Base-by-base conservation (phyloP, 2,113 vertebrate species). In the Lasiurus borealis region DNA sequence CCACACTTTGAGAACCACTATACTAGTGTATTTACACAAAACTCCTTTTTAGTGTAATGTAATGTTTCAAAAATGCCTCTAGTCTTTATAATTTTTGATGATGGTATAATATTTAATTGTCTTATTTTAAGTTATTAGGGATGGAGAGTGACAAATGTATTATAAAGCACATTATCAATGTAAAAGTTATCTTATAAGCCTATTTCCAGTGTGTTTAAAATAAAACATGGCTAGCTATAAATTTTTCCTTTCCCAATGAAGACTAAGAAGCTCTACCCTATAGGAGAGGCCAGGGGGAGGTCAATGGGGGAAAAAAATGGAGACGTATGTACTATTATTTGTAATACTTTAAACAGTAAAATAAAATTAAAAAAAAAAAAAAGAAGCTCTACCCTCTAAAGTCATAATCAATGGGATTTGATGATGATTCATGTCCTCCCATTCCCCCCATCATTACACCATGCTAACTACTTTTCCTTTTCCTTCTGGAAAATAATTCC, bases 141-240 rank as follows among this genome's bases (percentile, higher is more conserved):
- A 21, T 40, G 14, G 6, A 31, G 44, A 50, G 23, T 15, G 5
- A 10, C 10, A 68, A 75, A 50, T 76, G 23, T 86, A 87, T 31
- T 95, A 59, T 69, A 88, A 71, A 84, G 66, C 68, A 90, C 72
- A 75, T 64, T 82, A 87, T 48, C 40, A 91, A 90, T 25, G 11
- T 94, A 68, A 73, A 73, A 95, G n/a, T n/a, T n/a, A n/a, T n/a
- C 21, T 69, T 46, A 71, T 46, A 40, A 91, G n/a, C 18, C 29
- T 66, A 88, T 64, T 86, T 92, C 18, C 71, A 19, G 77, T 54
- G 86, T 93, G 23, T 81, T 90, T 87, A 83, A 94, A 92, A 66
- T 64, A 82, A 95, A 88, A 73, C 21, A 66, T 18, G 21, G 34
- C 46, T 34, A 64, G 8, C 14, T 44, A 90, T 25, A 95, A n/a